Evolutionary conservation across 2,888 invertebrate species (phyloP).

Genomic region (Drosophila anomelani): DNA sequence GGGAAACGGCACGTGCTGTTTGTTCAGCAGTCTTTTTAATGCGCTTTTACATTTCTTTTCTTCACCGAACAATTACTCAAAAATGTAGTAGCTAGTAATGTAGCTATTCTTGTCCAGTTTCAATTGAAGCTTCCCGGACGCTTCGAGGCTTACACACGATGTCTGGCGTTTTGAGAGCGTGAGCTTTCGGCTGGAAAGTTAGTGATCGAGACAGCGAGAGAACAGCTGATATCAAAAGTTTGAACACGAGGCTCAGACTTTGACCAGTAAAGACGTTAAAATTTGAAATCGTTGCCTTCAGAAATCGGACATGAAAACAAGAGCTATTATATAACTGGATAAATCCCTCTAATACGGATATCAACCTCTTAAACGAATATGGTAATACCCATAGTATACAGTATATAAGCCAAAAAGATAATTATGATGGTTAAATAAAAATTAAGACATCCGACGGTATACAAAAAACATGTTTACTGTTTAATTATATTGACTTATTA

Average conservation of each 20-base stretch:
- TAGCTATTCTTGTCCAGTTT: neutral
- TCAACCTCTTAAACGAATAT: too few species aligned
- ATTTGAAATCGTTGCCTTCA: slow-evolving; percentile 1
- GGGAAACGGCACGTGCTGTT: slow-evolving; percentile 5
- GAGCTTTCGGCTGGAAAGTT: slow-evolving; percentile 36
- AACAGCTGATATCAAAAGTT: slow-evolving; percentile 27
- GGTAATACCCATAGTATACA: too few species aligned
- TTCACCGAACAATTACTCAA: slow-evolving; percentile 4
- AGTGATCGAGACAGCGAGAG: neutral
- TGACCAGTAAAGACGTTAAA: slow-evolving; percentile 5
- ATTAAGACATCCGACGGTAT: too few species aligned
- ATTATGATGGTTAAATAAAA: too few species aligned
- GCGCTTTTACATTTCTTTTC: slow-evolving; percentile 3
- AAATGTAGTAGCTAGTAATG: neutral
- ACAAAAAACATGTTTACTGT: too few species aligned
- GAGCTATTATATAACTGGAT: too few species aligned
- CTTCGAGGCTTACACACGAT: neutral
- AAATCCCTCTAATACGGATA: neutral
- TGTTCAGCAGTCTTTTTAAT: neutral
- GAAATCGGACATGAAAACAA: neutral
- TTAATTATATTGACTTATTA: too few species aligned
- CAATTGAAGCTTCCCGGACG: slow-evolving; percentile 8
- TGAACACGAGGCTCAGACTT: slow-evolving; percentile 12
- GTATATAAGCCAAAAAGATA: too few species aligned
- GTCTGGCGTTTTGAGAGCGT: slow-evolving; percentile 1